phyloP scores from a whole-genome alignment of 2,888 invertebrate species.

The Oscheius onirici region DNA sequence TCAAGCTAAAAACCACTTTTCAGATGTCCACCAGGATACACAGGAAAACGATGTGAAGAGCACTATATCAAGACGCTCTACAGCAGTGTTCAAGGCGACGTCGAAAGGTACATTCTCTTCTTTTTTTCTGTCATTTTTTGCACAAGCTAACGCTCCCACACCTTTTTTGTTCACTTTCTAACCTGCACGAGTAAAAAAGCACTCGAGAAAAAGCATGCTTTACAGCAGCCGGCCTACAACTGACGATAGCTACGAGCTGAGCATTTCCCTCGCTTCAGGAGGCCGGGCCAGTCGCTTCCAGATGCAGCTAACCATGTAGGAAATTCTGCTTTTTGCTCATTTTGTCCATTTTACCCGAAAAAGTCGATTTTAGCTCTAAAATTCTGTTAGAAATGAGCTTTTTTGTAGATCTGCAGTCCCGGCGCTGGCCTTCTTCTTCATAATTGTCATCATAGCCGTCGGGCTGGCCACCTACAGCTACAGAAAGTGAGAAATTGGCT shows the following conservation, averaged over 20 bases:
- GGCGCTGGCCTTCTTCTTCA: slow-evolving; percentile 13
- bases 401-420: slow-evolving; percentile 22
- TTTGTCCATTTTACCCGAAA: neutral
- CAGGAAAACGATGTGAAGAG: slow-evolving; percentile 10
- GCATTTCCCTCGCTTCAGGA: neutral
- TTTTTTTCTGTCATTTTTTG: neutral
- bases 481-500: slow-evolving; percentile 14
- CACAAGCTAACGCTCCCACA: no score
- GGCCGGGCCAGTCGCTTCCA: neutral
- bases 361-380: neutral
- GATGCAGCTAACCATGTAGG: neutral
- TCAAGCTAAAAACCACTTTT: no score
- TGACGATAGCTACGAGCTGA: neutral
- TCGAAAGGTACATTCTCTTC: neutral
- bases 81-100: neutral
- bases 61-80: slow-evolving; percentile 16
- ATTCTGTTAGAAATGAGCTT: neutral
- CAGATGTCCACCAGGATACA: slow-evolving; percentile 19
- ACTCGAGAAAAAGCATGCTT: neutral
- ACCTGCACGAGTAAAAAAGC: no score
- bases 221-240: neutral
- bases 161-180: neutral
- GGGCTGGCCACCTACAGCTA: slow-evolving; percentile 25
- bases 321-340: neutral
- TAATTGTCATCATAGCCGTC: slow-evolving; percentile 18